Evolutionary conservation across 2,797 vertebrate species (phyloP).

Genomic region (Poecilia wingei): DNA sequence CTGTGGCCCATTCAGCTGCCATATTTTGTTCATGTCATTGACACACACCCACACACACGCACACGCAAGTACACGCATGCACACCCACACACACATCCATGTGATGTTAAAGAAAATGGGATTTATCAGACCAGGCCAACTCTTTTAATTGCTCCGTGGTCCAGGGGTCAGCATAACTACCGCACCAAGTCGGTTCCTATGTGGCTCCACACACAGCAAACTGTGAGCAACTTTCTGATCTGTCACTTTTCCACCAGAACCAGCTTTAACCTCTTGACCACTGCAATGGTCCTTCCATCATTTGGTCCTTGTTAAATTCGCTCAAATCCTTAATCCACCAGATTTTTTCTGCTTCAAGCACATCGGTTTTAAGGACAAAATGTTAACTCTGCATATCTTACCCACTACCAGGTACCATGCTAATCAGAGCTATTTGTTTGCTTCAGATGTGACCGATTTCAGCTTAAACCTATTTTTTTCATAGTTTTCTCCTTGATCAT

Average conservation of each 20-base stretch:
- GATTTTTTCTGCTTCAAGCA: not conserved
- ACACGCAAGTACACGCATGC: too few species aligned
- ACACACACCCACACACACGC: not conserved
- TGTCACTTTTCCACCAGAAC: not conserved
- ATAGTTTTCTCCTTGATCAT: not conserved
- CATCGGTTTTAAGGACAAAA: not conserved
- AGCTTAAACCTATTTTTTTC: not conserved
- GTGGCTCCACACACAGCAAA: not conserved
- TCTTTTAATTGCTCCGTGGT: not conserved
- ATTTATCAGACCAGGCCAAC: not conserved
- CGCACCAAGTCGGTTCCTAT: not conserved
- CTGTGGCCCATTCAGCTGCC: not conserved
- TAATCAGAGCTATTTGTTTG: not conserved
- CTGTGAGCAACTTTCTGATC: not conserved
- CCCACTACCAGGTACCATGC: not conserved
- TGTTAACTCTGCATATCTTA: not conserved
- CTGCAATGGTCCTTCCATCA: not conserved
- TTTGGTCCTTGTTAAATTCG: not conserved
- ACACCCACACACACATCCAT: not conserved
- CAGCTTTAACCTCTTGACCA: not conserved
- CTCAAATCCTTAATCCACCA: not conserved
- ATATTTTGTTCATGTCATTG: not conserved
- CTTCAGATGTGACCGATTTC: not conserved
- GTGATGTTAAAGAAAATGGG: not conserved
- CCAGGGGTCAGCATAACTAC: not conserved